These are phyloP conservation scores for Rhabdophis nuchalis DNA, from an alignment of 2,797 vertebrate species.

Conservation along the genomic window DNA sequence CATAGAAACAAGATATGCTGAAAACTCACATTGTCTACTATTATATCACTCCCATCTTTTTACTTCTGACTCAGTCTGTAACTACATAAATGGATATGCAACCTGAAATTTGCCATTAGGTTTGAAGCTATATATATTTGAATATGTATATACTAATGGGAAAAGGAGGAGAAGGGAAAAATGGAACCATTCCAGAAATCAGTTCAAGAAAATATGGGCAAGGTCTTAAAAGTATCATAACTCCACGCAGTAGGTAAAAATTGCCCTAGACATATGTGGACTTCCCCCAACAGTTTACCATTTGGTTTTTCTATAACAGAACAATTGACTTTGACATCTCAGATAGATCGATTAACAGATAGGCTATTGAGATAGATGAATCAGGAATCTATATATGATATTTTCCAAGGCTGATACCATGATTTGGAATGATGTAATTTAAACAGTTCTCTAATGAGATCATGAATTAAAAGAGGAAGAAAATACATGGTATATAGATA, in stretches of 20 bases:
- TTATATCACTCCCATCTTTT: neutral
- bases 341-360: neutral
- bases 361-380: rapidly evolving
- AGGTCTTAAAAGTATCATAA: neutral
- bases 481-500: neutral
- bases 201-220: neutral
- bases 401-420: neutral
- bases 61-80: neutral
- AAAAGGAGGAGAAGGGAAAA: neutral
- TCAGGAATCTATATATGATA: neutral
- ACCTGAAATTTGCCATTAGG: neutral
- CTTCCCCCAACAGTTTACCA: conserved; percentile 22
- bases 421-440: neutral
- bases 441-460: neutral
- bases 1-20: neutral
- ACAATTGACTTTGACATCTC: neutral
- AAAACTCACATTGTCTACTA: neutral
- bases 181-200: neutral
- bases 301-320: conserved; percentile 14
- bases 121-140: neutral
- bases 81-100: neutral
- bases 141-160: neutral
- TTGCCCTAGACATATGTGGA: neutral
- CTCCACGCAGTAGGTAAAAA: neutral
- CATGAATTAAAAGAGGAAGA: neutral